phyloP scores from a whole-genome alignment of 2,113 vertebrate genomes.

The Bungarus multicinctus region DNA sequence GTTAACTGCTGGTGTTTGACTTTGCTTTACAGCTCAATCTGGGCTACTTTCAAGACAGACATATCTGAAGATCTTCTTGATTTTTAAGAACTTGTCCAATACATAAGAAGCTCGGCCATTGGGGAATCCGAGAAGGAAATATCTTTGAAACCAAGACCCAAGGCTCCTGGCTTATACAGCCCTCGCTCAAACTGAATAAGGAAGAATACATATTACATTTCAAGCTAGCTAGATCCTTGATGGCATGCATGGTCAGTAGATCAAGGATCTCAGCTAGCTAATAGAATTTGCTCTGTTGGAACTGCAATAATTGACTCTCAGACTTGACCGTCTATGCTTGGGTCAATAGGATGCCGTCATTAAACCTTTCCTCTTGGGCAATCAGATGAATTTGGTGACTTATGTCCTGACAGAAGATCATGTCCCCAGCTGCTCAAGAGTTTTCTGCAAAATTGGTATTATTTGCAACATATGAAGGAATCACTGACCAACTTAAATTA shows the following conservation, averaged over 20 bases:
- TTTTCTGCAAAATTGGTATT: not conserved
- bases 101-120: not conserved
- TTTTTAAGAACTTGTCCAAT: not conserved
- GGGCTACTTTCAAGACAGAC: not conserved
- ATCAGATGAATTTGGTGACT: not conserved
- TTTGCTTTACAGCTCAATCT: not conserved
- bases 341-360: not conserved
- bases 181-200: not conserved
- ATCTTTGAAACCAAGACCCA: too few species aligned
- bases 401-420: not conserved
- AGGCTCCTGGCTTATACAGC: not conserved
- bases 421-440: not conserved
- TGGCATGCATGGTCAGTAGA: not conserved
- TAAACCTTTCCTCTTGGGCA: not conserved
- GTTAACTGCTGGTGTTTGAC: not conserved
- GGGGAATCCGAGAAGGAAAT: too few species aligned
- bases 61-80: not conserved
- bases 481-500: not conserved
- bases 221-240: not conserved
- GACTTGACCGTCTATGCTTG: not conserved
- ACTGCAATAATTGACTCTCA: not conserved
- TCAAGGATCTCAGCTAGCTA: not conserved
- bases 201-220: not conserved
- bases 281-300: not conserved
- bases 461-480: not conserved